Conservation (phyloP, 2,888 invertebrate species). For the Anoplius nigerrimus region DNA sequence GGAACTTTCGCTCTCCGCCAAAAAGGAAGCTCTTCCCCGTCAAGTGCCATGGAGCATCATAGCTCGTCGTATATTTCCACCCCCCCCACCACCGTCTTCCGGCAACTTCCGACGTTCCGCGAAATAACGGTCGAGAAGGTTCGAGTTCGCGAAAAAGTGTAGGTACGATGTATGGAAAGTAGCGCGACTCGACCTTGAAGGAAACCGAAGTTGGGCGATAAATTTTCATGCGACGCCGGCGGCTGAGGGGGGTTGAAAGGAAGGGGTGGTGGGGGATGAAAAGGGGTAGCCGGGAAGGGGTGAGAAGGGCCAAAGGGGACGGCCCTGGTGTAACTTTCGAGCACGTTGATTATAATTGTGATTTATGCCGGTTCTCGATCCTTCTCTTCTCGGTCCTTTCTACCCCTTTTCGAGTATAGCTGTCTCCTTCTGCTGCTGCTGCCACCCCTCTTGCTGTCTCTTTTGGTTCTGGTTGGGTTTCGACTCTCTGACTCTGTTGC, state of each 20-base stretch:
- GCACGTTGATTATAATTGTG: conserved; percentile 69
- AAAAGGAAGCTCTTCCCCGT: not conserved
- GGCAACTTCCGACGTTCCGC: not conserved
- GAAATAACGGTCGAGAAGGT: conserved; percentile 25
- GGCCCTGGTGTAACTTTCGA: conserved; percentile 57
- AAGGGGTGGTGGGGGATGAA: conserved; percentile 26
- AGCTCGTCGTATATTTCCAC: not conserved
- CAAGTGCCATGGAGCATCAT: not conserved
- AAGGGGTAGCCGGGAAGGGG: too few species aligned
- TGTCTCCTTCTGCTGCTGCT: conserved; percentile 1
- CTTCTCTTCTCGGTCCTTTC: too few species aligned
- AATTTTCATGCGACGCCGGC: conserved; percentile 62
- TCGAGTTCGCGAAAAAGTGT: conserved; percentile 49
- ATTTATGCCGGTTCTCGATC: conserved; percentile 57
- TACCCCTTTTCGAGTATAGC: not conserved
- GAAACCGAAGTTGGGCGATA: conserved; percentile 61
- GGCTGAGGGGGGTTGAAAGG: conserved; percentile 23
- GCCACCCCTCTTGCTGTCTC: conserved; percentile 18
- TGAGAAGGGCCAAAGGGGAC: conserved; percentile 54
- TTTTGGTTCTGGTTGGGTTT: conserved; percentile 11
- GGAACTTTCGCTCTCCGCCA: not conserved
- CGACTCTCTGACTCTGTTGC: not conserved
- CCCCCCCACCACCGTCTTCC: not conserved
- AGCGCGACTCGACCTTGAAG: conserved; percentile 53
- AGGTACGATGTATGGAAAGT: conserved; percentile 52